These are phyloP conservation scores for Zalophus californianus DNA, from an alignment of 2,797 vertebrate species.

Conservation along the genomic window DNA sequence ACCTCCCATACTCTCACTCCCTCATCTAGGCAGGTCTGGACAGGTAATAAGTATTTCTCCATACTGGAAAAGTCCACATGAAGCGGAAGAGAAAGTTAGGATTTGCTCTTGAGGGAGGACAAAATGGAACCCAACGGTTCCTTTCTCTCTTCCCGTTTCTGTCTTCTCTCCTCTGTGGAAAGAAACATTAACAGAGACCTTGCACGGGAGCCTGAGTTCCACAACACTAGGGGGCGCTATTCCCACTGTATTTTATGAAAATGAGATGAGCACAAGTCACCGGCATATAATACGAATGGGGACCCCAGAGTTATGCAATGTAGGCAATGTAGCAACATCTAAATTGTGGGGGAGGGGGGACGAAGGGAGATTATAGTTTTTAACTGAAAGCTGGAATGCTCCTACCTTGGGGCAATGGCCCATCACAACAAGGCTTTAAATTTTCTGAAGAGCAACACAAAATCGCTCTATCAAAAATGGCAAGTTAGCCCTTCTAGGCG, in stretches of 20 bases:
- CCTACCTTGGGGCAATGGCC: conserved; percentile 1
- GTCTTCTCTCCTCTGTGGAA: neutral
- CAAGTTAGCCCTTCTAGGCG: neutral
- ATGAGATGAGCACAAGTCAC: neutral
- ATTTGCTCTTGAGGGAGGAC: neutral
- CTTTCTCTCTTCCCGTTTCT: neutral
- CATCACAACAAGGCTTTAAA: neutral
- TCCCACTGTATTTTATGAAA: conserved; percentile 38
- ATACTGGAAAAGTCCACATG: neutral
- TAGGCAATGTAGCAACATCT: neutral
- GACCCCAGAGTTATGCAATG: neutral
- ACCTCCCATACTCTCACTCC: neutral
- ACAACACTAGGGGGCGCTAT: neutral
- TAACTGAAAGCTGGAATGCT: neutral
- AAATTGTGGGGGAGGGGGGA: neutral
- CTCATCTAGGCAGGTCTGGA: neutral
- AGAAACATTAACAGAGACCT: neutral
- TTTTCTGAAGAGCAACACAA: conserved; percentile 29
- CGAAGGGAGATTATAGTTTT: neutral
- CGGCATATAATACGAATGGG: neutral
- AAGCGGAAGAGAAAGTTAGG: neutral
- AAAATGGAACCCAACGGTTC: neutral
- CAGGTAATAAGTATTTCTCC: neutral
- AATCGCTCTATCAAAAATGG: neutral
- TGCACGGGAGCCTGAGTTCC: neutral